phyloP scores from a whole-genome alignment of 1,140 invertebrate species.

The Drosophila pseudoobscura region DNA sequence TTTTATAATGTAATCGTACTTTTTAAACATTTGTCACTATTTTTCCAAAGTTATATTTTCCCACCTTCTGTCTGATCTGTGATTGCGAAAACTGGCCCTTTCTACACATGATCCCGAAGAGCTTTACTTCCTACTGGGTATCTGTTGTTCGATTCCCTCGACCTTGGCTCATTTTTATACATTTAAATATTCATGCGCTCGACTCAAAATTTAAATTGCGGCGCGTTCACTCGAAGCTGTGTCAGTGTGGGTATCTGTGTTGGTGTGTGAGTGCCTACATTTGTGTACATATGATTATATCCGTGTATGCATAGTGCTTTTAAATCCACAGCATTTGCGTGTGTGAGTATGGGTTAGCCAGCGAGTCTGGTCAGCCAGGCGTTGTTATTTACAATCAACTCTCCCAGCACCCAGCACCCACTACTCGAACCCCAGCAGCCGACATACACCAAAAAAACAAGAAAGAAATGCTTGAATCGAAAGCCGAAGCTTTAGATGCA shows the following conservation, averaged over 20 bases:
- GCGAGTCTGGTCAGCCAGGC: constrained; percentile 25
- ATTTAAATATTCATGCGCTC: constrained; percentile 52
- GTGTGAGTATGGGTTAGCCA: constrained; percentile 13
- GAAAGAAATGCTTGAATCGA: too few species aligned
- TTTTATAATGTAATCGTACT: too few species aligned
- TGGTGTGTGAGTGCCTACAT: constrained; percentile 3
- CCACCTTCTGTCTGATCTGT: too few species aligned
- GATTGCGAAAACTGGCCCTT: too few species aligned
- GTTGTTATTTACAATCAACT: constrained; percentile 43
- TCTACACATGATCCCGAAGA: too few species aligned
- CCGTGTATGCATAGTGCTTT: not conserved
- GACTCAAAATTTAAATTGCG: constrained; percentile 51
- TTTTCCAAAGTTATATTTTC: too few species aligned
- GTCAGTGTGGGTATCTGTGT: constrained; percentile 4
- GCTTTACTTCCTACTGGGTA: too few species aligned
- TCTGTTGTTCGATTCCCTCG: too few species aligned
- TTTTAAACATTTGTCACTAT: too few species aligned
- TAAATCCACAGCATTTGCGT: constrained; percentile 2
- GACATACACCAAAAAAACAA: not conserved
- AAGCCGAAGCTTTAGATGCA: too few species aligned
- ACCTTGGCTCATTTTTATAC: constrained; percentile 27
- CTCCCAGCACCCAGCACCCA: not conserved
- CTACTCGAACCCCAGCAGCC: not conserved
- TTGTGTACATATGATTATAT: not conserved
- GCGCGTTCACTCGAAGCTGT: constrained; percentile 31